Conservation (phyloP, 2,113 vertebrate genomes). For the Callaeas wilsoni region DNA sequence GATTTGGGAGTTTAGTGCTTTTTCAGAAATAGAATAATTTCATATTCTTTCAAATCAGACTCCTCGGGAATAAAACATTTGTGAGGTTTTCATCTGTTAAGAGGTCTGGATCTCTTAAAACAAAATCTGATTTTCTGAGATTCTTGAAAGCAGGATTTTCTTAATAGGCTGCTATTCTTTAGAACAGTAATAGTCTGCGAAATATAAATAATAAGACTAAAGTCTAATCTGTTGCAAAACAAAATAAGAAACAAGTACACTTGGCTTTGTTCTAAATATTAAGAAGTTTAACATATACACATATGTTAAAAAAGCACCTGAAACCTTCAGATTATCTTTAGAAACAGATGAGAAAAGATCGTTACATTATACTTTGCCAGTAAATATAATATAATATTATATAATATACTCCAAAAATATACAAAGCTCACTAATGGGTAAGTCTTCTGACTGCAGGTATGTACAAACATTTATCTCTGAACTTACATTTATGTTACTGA, state of each 20-base stretch:
- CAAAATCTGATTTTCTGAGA: neutral
- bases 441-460: neutral
- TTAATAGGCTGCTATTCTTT: neutral
- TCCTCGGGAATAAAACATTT: neutral
- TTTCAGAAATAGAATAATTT: neutral
- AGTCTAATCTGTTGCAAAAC: neutral
- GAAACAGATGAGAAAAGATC: neutral
- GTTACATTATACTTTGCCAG: neutral
- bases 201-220: neutral
- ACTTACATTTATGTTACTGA: neutral
- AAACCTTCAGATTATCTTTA: neutral
- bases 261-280: neutral
- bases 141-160: neutral
- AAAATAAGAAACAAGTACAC: neutral
- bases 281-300: neutral
- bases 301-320: neutral
- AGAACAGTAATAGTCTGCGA: neutral
- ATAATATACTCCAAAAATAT: neutral
- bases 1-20: neutral
- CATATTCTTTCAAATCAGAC: neutral
- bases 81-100: neutral
- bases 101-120: neutral
- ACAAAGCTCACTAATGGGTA: neutral
- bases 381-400: neutral
- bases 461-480: neutral